Evolutionary conservation across 2,113 vertebrate species (phyloP).

Genomic region (Dicentrarchus labrax): DNA sequence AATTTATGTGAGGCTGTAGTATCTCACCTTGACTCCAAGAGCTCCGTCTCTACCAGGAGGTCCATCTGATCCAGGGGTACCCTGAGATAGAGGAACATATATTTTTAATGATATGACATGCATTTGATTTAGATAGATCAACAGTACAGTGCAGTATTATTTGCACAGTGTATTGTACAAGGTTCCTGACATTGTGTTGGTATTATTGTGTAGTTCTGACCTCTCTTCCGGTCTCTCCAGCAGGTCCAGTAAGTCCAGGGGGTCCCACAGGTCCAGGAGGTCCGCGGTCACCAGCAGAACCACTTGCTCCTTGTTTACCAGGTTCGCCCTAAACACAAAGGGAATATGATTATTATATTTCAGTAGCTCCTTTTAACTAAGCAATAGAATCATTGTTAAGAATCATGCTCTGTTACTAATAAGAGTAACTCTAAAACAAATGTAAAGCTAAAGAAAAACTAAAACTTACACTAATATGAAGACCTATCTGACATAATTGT

Average conservation of each 20-base stretch:
- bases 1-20: not conserved
- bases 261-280: slow-evolving; percentile 96
- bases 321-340: slow-evolving; percentile 91
- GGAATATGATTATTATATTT: not conserved
- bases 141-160: too few relatives aligned
- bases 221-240: slow-evolving; percentile 95
- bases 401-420: not conserved
- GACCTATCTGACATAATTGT: not conserved
- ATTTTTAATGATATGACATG: not conserved
- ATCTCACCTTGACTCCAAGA: slow-evolving; percentile 90
- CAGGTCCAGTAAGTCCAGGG: slow-evolving; percentile 93
- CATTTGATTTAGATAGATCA: too few relatives aligned
- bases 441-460: too few relatives aligned
- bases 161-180: too few relatives aligned
- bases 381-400: not conserved
- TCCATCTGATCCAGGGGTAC: slow-evolving; percentile 93
- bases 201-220: slow-evolving; percentile 79
- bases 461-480: not conserved
- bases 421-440: not conserved
- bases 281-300: slow-evolving; percentile 91
- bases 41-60: slow-evolving; percentile 95
- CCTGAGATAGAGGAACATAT: slow-evolving; percentile 80
- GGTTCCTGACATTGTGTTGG: not conserved
- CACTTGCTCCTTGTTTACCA: slow-evolving; percentile 94
- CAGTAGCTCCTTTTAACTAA: not conserved